These are phyloP conservation scores for Anhinga rufa DNA, from an alignment of 2,113 vertebrate species.

Conservation along the genomic window DNA sequence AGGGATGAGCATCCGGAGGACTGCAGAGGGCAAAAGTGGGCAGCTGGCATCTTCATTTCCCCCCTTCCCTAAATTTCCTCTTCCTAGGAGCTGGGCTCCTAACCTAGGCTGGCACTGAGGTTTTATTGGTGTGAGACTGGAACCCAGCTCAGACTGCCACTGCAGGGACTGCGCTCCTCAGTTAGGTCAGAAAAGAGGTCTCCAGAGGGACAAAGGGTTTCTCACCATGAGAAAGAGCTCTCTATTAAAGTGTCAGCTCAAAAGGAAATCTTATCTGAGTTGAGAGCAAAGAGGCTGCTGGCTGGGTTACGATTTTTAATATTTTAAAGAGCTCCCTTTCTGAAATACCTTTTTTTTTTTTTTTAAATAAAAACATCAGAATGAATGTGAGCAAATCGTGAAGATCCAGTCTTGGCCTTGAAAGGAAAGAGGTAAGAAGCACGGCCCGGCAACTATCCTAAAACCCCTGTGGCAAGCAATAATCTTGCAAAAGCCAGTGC, in stretches of 20 bases:
- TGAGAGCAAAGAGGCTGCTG: conserved; percentile 18
- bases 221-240: background rate
- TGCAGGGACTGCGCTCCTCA: background rate
- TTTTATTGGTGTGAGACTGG: conserved; percentile 7
- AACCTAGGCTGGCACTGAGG: background rate
- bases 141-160: background rate
- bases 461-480: conserved; percentile 41
- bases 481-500: conserved; percentile 35
- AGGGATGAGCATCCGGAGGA: background rate
- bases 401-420: background rate
- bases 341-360: background rate
- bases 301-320: background rate
- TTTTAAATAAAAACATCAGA: background rate
- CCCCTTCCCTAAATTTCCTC: background rate
- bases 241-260: background rate
- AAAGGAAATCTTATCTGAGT: background rate
- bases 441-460: background rate
- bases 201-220: background rate
- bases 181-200: background rate
- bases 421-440: background rate
- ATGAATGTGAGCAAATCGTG: background rate
- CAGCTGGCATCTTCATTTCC: background rate
- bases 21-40: background rate
- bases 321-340: background rate
- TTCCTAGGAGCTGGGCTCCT: background rate